These are phyloP conservation scores for Muricea muricata DNA, from an alignment of 92 coral and sea anemone species.

Conservation along the genomic window DNA sequence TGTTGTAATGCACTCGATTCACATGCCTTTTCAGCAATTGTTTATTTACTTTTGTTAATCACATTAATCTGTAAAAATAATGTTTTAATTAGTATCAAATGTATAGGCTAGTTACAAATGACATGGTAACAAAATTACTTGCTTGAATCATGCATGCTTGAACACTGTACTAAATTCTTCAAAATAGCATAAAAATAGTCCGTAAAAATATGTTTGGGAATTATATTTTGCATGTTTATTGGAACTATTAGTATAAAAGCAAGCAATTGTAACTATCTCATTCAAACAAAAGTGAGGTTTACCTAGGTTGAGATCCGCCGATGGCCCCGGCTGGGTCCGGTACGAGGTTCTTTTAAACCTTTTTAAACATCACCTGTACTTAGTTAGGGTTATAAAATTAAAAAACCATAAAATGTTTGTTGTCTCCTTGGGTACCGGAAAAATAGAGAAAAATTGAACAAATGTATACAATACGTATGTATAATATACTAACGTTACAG, in stretches of 20 bases:
- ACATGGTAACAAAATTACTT: not conserved
- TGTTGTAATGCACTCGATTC: not conserved
- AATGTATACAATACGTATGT: no score
- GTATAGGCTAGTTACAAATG: not conserved
- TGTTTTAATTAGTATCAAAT: not conserved
- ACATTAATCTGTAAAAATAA: not conserved
- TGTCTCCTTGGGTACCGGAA: not conserved
- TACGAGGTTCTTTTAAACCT: conserved; percentile 6
- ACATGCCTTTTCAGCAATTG: not conserved
- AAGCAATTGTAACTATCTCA: not conserved
- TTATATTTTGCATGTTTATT: no score
- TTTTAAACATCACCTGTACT: conserved; percentile 9
- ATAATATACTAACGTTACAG: not conserved
- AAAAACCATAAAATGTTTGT: not conserved
- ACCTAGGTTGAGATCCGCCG: conserved; percentile 16
- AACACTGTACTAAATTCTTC: not conserved
- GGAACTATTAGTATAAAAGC: not conserved
- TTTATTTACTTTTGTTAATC: not conserved
- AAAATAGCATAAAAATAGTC: no score
- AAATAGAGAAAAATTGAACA: not conserved
- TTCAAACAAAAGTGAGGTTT: not conserved
- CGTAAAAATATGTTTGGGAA: not conserved
- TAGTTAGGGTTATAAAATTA: not conserved
- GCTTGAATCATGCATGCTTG: not conserved
- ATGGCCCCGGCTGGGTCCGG: conserved; percentile 33